Evolutionary conservation across 2,113 vertebrate species (phyloP), one percentile per base, ranked within the genome.

Genomic region (Pyrgilauda ruficollis): DNA sequence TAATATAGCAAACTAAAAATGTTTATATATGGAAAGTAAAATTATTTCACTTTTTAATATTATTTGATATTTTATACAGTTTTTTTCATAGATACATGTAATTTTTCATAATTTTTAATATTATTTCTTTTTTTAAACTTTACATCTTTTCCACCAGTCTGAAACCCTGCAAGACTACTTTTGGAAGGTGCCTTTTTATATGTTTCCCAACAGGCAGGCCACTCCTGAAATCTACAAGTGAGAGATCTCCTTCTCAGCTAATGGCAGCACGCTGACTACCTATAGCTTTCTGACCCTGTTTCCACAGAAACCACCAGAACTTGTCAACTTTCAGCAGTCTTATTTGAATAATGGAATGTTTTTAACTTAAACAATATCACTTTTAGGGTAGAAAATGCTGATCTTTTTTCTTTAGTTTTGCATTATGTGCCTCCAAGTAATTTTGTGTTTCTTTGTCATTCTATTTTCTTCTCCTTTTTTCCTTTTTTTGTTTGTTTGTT

Each of bases 261-360:
- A 62, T 2, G 5, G 74, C 10, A 14, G n/a, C 56, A 37, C 0
- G 0, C 66, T 68, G 73, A 49, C 95, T 96, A 82, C 92, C 85
- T 95, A 41, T 62, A 69, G 69, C 16, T 95, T 96, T 96, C 61
- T 95, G 84, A 95, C 79, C 94, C 87, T 88, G 92, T 97, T 97
- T 97, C 89, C 89, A 96, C 92, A 96, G 96, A 97, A 97, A 97
- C 79, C 56, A 82, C 31, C n/a, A 87, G 79, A 94, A 70, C 6
- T 10, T 20, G 28, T 77, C 95, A 80, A 79, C 84, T 90, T 70
- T 85, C 93, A 95, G 53, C 28, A 77, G 58, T 68, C 50, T 78
- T 90, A 82, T 95, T 94, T 97, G 31, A 97, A 95, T 97, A 96
- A 95, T 90, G 62, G 35, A 88, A 52, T 39, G 55, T 72, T 72